Base-by-base conservation (phyloP, 2,888 invertebrate species). In the Acanthopleura granulata region DNA sequence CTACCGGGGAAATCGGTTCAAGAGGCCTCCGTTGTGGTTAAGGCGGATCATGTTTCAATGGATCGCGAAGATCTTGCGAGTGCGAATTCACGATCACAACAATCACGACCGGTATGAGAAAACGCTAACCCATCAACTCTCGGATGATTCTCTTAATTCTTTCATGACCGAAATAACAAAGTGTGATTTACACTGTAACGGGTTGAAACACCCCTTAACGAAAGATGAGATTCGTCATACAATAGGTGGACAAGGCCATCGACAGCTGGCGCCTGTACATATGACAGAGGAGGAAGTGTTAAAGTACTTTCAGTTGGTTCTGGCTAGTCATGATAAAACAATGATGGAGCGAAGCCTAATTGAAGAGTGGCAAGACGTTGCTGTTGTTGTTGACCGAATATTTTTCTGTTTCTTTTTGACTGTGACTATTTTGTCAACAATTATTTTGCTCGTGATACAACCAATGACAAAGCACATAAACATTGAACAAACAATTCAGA, bases 321-420 rank as follows among this genome's bases (percentile, higher is more conserved):
- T 88, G 62, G 82, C 80, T 14, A 82, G 82, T 4, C 85, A 88
- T 72, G 87, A 88, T 40, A 80, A 80, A 62, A 79, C 82, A 16
- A 78, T 83, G 25, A 77, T 76, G 0, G 87, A 88, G 75, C 77
- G 80, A 15, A 77, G 79, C 61, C 78, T 86, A 6, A 80, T 86
- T 6, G 78, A 82, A 50, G 88, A 89, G 73, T 89, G 89, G 89
- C 85, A 86, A 76, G 91, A 92, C 76, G 90, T 92, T 18, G 92
- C 92, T 6, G 88, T 91, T 75, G 90, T 91, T 27, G 87, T 92
- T 72, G 92, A 92, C 82, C 87, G 91, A 72, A 86, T 92, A 15
- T 90, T 92, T 50, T 92, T 92, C 85, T 91, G 91, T 90, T 84
- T 92, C 50, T 92, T 92, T 83, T 84, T 91, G 6, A 79, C 88